Conservation (phyloP, 2,113 vertebrate genomes). For the Corythornis cristatus region DNA sequence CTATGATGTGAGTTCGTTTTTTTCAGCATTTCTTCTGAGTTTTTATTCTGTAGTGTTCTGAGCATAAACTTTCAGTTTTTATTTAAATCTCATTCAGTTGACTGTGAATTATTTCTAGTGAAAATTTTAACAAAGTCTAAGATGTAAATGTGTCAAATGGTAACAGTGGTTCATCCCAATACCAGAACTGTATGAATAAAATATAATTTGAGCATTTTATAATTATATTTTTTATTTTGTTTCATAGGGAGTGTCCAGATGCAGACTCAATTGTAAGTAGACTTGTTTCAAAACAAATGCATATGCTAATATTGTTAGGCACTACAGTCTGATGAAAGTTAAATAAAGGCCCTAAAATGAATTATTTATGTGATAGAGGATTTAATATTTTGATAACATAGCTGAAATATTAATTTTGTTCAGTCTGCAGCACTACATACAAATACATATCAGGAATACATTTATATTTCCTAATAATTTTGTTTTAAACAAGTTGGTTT, state of each 20-base stretch:
- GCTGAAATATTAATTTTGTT: background rate
- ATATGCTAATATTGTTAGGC: background rate
- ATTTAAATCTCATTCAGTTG: background rate
- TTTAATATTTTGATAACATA: background rate
- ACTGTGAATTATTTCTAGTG: background rate
- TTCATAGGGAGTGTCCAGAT: constrained; percentile 87
- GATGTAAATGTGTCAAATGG: background rate
- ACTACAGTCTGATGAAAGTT: background rate
- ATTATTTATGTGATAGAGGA: background rate
- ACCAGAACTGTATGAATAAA: background rate
- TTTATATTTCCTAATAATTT: background rate
- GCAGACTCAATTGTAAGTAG: constrained; percentile 93
- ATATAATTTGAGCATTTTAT: background rate
- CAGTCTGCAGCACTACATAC: background rate
- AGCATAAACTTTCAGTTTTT: background rate
- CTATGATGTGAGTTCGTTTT: background rate
- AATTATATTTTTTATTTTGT: background rate
- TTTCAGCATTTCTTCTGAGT: background rate
- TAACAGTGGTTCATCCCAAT: background rate
- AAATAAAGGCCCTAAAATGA: background rate
- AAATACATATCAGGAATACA: background rate
- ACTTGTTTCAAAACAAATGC: constrained; percentile 23
- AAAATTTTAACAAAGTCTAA: background rate
- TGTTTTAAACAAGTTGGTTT: background rate
- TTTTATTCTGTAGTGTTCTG: background rate